Evolutionary conservation across 2,888 invertebrate species (phyloP), one percentile per base, ranked within the genome.

Genomic region (Lasius platythorax): DNA sequence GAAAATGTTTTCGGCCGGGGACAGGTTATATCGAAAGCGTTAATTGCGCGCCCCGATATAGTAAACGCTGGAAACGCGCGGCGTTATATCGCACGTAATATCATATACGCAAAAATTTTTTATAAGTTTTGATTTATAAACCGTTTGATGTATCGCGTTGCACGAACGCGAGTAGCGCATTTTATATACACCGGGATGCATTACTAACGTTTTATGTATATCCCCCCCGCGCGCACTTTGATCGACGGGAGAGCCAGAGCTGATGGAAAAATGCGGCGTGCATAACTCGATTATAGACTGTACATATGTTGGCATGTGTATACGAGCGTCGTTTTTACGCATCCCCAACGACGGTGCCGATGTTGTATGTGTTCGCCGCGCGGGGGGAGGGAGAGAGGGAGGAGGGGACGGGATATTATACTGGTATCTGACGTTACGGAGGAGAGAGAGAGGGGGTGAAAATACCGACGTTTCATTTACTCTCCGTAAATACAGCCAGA

Each of bases 241-340:
- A 92, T 91, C 91, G 89, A 84, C 88, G 87, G 68, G 78, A 86
- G 86, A 79, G 72, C 72, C 85, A 87, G 74, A 63, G 87, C 87
- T 87, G 89, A 90, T 90, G 90, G 91, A 92, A 91, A 92, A 91
- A 90, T 91, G 87, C 89, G 86, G 87, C 75, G 82, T 75, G 76
- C 72, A 66, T 89, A 91, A 91, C 85, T 79, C 73, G 76, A 85
- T 90, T 90, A 90, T 87, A 89, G 85, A 83, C 78, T 84, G 85
- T 82, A 88, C 84, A 87, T 82, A 85, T 83, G 85, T 85, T 82
- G 68, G 75, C 53, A 28, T 78, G 40, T 76, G 28, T 76, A 53
- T 15, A 40, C 82, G 83, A 72, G 46, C 79, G 68, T 84, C 88
- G 86, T 89, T 89, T 91, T 90, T 90, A 89, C 89, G 88, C 90